Evolutionary conservation across 2,888 invertebrate species (phyloP), one percentile per base, ranked within the genome.

Genomic region (Venustoraphidia nigricollis): DNA sequence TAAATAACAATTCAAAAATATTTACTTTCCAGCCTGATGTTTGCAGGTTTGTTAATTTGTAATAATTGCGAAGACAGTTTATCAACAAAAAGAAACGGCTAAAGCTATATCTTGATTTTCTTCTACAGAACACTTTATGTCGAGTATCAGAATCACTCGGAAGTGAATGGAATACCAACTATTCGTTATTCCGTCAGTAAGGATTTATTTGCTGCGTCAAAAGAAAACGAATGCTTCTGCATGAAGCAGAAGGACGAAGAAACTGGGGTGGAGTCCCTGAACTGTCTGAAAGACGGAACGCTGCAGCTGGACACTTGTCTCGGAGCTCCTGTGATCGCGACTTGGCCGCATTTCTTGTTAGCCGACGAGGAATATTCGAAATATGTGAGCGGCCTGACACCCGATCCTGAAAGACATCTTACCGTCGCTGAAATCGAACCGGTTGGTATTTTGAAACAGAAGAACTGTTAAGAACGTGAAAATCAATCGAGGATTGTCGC

Each of bases 301-400:
- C 54, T 75, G 34, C 73, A 76, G 59, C 59, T 76, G 14, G 62
- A 61, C 51, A 65, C 70, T 2, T 76, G 75, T 44, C 68, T 77
- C 59, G 74, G 75, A 8, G 76, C 73, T 1, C 80, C 82, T 0
- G 70, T 79, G 17, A 67, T 79, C 37, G 68, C 75, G 11, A 80
- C 81, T 0, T 68, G 77, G 51, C 83, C 83, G 0, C 83, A 83
- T 63, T 80, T 76, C 65, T 73, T 76, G 59, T 65, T 77, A 13
- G 78, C 63, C 1, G 75, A 76, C 10, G 69, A 72, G 8, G 67
- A 69, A 42, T 61, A 79, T 9, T 57, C 70, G 6, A 66, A 69
- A 1, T 76, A 66, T 59, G 72, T 75, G 51, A 64, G 58, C 1
- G 79, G 79, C 8, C 53, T 81, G 37, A 58, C 60, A 1, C 79